Percentiles rank a stretch among this genome's conserved stretches.
Evolutionary conservation across 2,113 vertebrate species (phyloP).

Genomic region (Lycocorax pyrrhopterus): DNA sequence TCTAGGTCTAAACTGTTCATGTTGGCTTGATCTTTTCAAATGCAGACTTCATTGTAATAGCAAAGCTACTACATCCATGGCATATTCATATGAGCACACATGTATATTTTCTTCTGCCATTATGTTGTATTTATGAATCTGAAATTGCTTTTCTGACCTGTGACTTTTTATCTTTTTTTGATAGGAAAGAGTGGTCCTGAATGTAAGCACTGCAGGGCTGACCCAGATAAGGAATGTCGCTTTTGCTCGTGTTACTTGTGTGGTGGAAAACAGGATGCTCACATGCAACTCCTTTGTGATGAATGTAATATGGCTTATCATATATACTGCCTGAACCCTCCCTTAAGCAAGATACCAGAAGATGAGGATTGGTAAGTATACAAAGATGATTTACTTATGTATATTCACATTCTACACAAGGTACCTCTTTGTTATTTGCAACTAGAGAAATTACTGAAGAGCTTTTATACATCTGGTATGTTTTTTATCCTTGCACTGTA

Average conservation of each 20-base stretch:
- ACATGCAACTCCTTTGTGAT: conserved; percentile 95
- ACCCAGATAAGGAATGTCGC: conserved; percentile 89
- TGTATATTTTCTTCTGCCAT: not conserved
- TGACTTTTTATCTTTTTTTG: not conserved
- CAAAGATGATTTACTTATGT: conserved; percentile 11
- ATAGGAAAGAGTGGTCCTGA: conserved; percentile 94
- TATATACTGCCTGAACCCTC: conserved; percentile 95
- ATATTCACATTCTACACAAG: not conserved
- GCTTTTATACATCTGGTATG: not conserved
- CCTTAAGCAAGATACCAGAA: conserved; percentile 91
- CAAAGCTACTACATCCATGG: not conserved
- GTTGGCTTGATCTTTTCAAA: not conserved
- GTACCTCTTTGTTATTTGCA: not conserved
- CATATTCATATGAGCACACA: not conserved
- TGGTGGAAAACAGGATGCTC: conserved; percentile 93
- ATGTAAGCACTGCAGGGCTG: conserved; percentile 94
- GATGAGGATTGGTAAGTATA: conserved; percentile 93
- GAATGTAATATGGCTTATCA: conserved; percentile 99
- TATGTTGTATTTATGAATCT: not conserved
- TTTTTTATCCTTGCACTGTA: not conserved
- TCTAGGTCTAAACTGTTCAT: not conserved
- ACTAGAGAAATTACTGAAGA: not conserved
- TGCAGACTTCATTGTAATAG: not conserved
- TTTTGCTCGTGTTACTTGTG: conserved; percentile 95
- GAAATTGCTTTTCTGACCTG: not conserved